Evolutionary conservation across 2,797 vertebrate species (phyloP).

Genomic region (Labroides dimidiatus): DNA sequence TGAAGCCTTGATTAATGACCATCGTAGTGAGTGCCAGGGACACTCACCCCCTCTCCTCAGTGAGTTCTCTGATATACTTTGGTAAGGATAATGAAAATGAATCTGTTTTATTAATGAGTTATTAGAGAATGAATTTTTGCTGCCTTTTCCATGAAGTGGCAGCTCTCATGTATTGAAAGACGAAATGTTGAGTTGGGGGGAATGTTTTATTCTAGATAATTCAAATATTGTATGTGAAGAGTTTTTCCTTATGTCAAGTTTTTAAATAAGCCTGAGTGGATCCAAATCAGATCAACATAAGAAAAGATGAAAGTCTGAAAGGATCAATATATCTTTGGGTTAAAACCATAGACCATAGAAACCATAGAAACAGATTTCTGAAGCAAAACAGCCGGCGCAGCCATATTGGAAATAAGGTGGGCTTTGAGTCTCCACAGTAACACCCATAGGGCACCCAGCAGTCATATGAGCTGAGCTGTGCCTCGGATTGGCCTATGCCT

Average conservation of each 20-base stretch:
- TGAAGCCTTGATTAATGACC: conserved; percentile 11
- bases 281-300: not conserved
- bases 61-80: conserved; percentile 6
- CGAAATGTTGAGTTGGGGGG: too few species aligned
- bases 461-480: too few species aligned
- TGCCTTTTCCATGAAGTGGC: not conserved
- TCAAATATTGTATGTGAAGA: not conserved
- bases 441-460: too few species aligned
- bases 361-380: too few species aligned
- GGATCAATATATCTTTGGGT: too few species aligned
- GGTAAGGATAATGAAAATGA: conserved; percentile 13
- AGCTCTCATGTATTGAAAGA: not conserved
- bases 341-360: too few species aligned
- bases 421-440: too few species aligned
- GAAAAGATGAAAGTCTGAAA: too few species aligned
- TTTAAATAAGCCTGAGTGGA: not conserved
- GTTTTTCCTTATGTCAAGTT: not conserved
- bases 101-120: conserved; percentile 14
- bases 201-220: not conserved
- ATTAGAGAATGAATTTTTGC: not conserved
- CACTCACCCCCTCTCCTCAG: not conserved
- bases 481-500: too few species aligned
- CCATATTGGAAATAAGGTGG: too few species aligned
- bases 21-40: not conserved
- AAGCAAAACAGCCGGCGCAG: too few species aligned